Base-by-base conservation (phyloP, 1,140 invertebrate species). In the Apis laboriosa region DNA sequence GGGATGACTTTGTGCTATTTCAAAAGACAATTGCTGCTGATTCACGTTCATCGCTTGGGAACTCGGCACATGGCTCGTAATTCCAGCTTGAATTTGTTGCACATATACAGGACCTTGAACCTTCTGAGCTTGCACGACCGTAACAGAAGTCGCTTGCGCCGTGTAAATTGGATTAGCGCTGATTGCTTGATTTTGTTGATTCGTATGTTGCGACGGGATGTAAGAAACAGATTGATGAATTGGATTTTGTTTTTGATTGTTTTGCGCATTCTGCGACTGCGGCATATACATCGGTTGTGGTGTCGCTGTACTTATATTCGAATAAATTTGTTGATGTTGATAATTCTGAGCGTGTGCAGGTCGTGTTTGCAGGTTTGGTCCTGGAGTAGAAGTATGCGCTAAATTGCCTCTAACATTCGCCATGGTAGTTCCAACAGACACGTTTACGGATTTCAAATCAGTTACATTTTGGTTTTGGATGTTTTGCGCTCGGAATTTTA, bases 401-500 rank as follows among this genome's bases (percentile, higher is more conserved):
- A 89, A 56, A 53, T 79, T 87, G 24, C 77, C 84, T 21, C 92
- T 88, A 9, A 87, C 71, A 71, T 84, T 88, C 74, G 92, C 92
- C 11, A 89, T 68, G 53, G 88, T 81, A 56, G 89, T 80, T 2
- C 85, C 84, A 51, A 76, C 70, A 13, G 85, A 66, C 15, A 85
- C 67, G 28, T 84, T 86, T 9, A 74, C 63, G 19, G 89, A 21
- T 43, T 86, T 92, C n/a, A 80, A 72, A 2, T 92, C 89, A 24
- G 60, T 12, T 13, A 76, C 74, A 13, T 73, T 81, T 73, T 91
- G 88, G 55, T 72, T 86, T 43, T 89, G 88, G 1, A 77, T 74
- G 28, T 83, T 91, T 19, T 92, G 93, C 0, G 90, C 91, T 9
- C 92, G 93, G 79, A 94, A 94, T 70, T 94, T 94, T 15, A 94